These are phyloP conservation scores for Pemphigus obesinymphae DNA, from an alignment of 1,140 invertebrate genomes.

Conservation along the genomic window DNA sequence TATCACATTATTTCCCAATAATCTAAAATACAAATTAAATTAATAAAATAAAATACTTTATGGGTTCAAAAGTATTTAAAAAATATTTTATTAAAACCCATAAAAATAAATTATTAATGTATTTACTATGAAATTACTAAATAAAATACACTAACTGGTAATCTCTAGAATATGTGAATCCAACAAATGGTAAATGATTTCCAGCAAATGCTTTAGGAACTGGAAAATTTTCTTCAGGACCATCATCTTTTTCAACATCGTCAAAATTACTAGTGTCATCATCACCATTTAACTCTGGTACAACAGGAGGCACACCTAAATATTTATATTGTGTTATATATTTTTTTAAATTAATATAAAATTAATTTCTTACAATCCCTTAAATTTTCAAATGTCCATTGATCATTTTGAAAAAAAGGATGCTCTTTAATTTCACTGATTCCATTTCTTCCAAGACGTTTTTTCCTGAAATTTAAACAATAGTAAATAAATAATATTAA, in stretches of 20 bases:
- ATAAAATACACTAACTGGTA: constrained; percentile 57
- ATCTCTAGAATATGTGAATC: constrained; percentile 94
- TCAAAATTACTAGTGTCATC: constrained; percentile 99
- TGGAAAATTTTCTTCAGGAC: constrained; percentile 85
- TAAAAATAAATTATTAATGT: not conserved
- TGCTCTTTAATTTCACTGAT: constrained; percentile 93
- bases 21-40: not conserved
- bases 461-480: constrained; percentile 56
- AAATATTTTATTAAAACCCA: too few species aligned
- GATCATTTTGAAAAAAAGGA: constrained; percentile 92
- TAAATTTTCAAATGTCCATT: constrained; percentile 97
- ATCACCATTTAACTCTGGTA: constrained; percentile 90
- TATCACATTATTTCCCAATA: not conserved
- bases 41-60: not conserved
- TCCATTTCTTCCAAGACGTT: constrained; percentile 86
- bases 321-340: not conserved
- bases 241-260: constrained; percentile 89
- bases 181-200: constrained; percentile 97
- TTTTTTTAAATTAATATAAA: not conserved
- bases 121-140: too few species aligned
- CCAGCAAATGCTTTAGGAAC: constrained; percentile 95
- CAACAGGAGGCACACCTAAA: constrained; percentile 83
- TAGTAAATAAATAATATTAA: not conserved
- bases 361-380: constrained; percentile 63
- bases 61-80: not conserved